Evolutionary conservation across 1,140 invertebrate genomes (phyloP), one percentile per base, ranked within the genome.

Genomic region (Macrocentrus cingulum): DNA sequence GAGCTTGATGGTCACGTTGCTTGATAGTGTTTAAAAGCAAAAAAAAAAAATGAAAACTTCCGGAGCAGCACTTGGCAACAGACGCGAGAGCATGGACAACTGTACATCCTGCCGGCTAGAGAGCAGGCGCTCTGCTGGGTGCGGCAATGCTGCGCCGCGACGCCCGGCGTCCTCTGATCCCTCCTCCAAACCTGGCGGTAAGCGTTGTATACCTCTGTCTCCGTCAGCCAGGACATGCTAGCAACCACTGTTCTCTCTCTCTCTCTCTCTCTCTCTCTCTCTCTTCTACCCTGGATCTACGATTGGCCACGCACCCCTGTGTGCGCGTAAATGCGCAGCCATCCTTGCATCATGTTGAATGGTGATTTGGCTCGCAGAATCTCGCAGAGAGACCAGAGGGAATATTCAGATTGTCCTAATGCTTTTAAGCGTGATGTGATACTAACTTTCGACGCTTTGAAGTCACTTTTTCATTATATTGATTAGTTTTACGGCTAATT

Each of bases 71-170:
- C 70, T 66, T 70, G 70, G 67, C 70, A 69, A 72, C 69, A 66
- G 63, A 66, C n/a, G n/a, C n/a, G n/a, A 62, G 64, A 62, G 58
- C 34, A 19, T 50, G 46, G 37, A 49, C 22, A 20, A 51, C 32
- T 51, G 36, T 63, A 61, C 62, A 60, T 68, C 62, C 57, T 55
- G 57, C 57, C 66, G 59, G 59, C 57, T 50, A 53, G 39, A 60
- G 66, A 72, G 70, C 71, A 71, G 62, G 72, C 72, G 74, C 72
- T 71, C 55, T 66, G 61, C 63, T 68, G 73, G 73, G 73, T 74
- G 74, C 74, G 74, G 73, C 74, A 74, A 51, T 59, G 39, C 69
- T 74, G 70, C 70, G 70, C 66, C 70, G 66, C 72, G 67, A 71
- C 70, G 69, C 69, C 66, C 52, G 62, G 66, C 71, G 63, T 67